A percentile compares a stretch with the other conserved stretches of the same genome.
These are phyloP conservation scores for Leptatherina wallacei DNA, from an alignment of 2,797 vertebrate genomes.

Conservation along the genomic window DNA sequence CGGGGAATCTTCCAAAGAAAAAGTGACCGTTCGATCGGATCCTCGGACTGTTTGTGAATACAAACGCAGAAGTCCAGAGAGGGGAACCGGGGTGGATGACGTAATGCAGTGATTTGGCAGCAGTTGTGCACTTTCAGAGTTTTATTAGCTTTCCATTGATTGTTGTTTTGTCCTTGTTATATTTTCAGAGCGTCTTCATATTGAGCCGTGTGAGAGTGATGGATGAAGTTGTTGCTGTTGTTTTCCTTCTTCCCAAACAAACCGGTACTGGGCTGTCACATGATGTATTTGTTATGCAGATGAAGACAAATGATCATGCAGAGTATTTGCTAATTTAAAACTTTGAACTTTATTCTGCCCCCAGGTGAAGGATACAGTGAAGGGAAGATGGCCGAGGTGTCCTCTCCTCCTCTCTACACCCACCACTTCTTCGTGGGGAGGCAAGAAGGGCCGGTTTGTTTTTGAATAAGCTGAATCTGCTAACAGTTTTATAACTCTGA, in stretches of 20 bases:
- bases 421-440: slow-evolving; percentile 5
- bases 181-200: slow-evolving; percentile 37
- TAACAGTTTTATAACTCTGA: slow-evolving; percentile 85
- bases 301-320: slow-evolving; percentile 15
- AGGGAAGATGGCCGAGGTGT: background rate
- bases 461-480: slow-evolving; percentile 83
- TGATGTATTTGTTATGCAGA: slow-evolving; percentile 36
- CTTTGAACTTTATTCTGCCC: background rate
- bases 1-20: background rate
- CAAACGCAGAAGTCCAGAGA: slow-evolving; percentile 15
- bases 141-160: slow-evolving; percentile 31
- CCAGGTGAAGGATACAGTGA: slow-evolving; percentile 12
- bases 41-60: slow-evolving; percentile 1
- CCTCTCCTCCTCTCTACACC: background rate
- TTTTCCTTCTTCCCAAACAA: slow-evolving; percentile 37
- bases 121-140: slow-evolving; percentile 17
- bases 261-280: slow-evolving; percentile 7
- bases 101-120: slow-evolving; percentile 21
- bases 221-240: slow-evolving; percentile 39
- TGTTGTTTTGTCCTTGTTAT: slow-evolving; percentile 12
- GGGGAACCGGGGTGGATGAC: slow-evolving; percentile 22
- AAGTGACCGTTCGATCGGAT: background rate
- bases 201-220: slow-evolving; percentile 36
- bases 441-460: slow-evolving; percentile 75
- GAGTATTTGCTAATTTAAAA: background rate